A percentile compares a stretch with the other conserved stretches of the same genome.
Evolutionary conservation across 2,888 invertebrate species (phyloP).

Genomic region (Amphipyra berbera): DNA sequence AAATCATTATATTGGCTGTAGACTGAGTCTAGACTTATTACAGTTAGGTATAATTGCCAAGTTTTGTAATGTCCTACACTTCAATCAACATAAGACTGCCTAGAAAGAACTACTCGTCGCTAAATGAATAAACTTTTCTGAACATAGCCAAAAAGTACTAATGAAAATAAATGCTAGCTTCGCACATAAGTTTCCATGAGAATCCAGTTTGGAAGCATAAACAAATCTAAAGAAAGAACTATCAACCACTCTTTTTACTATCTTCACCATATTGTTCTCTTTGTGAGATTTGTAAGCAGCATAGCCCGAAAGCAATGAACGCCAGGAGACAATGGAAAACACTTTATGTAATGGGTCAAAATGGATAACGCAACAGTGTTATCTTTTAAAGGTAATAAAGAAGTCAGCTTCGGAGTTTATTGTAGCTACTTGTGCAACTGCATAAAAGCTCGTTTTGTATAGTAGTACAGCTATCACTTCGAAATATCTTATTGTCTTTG

Average conservation of each 20-base stretch:
- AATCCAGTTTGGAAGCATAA: slow-evolving; percentile 6
- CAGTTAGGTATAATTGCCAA: slow-evolving; percentile 17
- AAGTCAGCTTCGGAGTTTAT: slow-evolving; percentile 77
- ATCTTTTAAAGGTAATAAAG: slow-evolving; percentile 83
- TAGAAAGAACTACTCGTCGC: neutral
- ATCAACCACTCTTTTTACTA: slow-evolving; percentile 34
- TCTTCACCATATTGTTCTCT: slow-evolving; percentile 38
- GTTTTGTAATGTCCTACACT: slow-evolving; percentile 16
- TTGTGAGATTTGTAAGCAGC: slow-evolving; percentile 53
- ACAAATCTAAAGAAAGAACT: slow-evolving; percentile 27
- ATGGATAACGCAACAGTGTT: slow-evolving; percentile 79
- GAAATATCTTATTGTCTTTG: slow-evolving; percentile 49
- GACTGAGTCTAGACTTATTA: slow-evolving; percentile 35
- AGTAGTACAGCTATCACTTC: slow-evolving; percentile 36
- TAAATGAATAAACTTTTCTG: neutral
- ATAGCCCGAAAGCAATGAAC: slow-evolving; percentile 61
- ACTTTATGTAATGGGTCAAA: slow-evolving; percentile 83
- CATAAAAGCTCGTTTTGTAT: slow-evolving; percentile 59
- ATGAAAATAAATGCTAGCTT: neutral
- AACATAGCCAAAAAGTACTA: neutral
- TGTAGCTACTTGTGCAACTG: slow-evolving; percentile 77
- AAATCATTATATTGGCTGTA: slow-evolving; percentile 35
- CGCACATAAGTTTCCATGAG: neutral
- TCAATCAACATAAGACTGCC: neutral
- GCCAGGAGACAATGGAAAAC: slow-evolving; percentile 76